These are phyloP conservation scores for Phaonia tiefii DNA, from an alignment of 2,888 invertebrate species.

Conservation along the genomic window DNA sequence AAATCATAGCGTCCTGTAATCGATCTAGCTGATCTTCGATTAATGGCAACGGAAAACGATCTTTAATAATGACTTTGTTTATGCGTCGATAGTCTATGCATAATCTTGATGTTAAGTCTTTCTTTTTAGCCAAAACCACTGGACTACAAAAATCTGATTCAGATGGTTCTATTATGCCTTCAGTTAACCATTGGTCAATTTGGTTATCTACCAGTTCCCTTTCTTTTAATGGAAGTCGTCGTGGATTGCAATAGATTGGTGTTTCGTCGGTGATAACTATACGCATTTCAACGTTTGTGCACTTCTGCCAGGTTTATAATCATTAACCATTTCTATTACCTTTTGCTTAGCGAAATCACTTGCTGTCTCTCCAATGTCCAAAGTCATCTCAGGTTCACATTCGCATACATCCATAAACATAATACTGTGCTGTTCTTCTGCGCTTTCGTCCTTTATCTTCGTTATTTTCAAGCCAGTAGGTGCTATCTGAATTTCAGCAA, in stretches of 20 bases:
- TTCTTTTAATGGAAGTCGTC: slow-evolving; percentile 35
- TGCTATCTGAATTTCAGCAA: not conserved
- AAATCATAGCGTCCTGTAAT: slow-evolving; percentile 53
- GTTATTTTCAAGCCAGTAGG: not conserved
- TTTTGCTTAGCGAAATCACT: slow-evolving; percentile 40
- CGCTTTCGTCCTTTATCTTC: not conserved
- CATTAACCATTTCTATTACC: slow-evolving; percentile 60
- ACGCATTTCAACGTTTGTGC: slow-evolving; percentile 68
- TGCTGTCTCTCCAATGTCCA: not conserved
- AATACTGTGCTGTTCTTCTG: not conserved
- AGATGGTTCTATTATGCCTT: too few relatives aligned
- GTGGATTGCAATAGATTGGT: slow-evolving; percentile 32
- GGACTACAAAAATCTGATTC: too few relatives aligned
- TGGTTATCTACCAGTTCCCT: slow-evolving; percentile 38
- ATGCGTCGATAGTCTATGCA: slow-evolving; percentile 45
- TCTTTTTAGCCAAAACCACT: not conserved
- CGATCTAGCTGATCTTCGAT: slow-evolving; percentile 73
- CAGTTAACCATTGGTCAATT: too few relatives aligned
- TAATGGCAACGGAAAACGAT: too few relatives aligned
- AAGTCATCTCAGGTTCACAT: too few relatives aligned
- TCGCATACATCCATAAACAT: too few relatives aligned
- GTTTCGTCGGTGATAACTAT: slow-evolving; percentile 70
- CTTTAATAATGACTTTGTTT: slow-evolving; percentile 59
- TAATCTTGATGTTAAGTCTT: slow-evolving; percentile 58
- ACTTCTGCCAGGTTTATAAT: slow-evolving; percentile 69